phyloP scores from a whole-genome alignment of 23 tunicate species.

The Ascidia mentula region DNA sequence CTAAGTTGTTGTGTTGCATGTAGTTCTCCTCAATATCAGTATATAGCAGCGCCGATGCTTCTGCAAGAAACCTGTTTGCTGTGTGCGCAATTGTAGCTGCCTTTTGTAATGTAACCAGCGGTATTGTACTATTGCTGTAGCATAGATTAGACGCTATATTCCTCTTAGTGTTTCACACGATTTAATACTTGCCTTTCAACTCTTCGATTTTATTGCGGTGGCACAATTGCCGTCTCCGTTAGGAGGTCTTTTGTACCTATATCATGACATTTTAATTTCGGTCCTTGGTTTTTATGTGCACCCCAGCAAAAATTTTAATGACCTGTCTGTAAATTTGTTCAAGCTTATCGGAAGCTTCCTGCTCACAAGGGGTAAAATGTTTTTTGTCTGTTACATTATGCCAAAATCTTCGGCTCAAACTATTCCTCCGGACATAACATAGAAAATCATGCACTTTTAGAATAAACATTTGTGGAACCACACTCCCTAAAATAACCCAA shows the following conservation, averaged over 20 bases:
- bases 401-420: too few relatives aligned
- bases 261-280: neutral
- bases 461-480: too few relatives aligned
- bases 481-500: too few relatives aligned
- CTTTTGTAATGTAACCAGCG: neutral
- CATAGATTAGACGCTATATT: neutral
- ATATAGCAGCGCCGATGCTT: too few relatives aligned
- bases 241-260: neutral
- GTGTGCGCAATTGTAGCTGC: conserved; percentile 2
- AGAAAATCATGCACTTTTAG: too few relatives aligned
- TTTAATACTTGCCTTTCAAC: neutral
- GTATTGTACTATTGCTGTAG: neutral
- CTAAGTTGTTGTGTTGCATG: neutral
- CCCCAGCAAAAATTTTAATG: too few relatives aligned
- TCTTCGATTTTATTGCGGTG: neutral
- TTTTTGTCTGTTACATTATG: too few relatives aligned
- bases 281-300: too few relatives aligned
- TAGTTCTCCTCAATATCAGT: neutral
- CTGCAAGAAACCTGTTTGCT: neutral
- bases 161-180: neutral
- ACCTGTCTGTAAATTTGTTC: too few relatives aligned
- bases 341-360: too few relatives aligned
- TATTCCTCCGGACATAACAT: too few relatives aligned
- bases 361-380: too few relatives aligned
- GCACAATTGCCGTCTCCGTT: neutral